phyloP scores from a whole-genome alignment of 2,888 invertebrate genomes.

The Nysson spinosus region DNA sequence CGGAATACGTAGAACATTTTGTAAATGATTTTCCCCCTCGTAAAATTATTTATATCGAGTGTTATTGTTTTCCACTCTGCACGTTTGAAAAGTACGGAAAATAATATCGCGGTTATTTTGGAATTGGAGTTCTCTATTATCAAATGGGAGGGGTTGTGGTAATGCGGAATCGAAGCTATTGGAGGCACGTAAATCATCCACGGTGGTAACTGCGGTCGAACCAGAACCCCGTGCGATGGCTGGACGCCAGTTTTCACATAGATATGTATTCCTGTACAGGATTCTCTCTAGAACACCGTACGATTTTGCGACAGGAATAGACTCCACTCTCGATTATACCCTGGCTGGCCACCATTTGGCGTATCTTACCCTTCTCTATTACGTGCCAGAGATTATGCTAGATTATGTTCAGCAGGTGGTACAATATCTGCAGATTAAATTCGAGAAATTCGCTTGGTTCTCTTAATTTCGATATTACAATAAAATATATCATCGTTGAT shows the following conservation, averaged over 20 bases:
- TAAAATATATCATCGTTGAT: not conserved
- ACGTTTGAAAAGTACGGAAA: constrained; percentile 17
- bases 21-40: not conserved
- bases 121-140: constrained; percentile 41
- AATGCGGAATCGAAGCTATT: constrained; percentile 41
- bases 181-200: constrained; percentile 57
- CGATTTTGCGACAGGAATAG: constrained; percentile 29
- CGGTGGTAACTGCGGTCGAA: constrained; percentile 37
- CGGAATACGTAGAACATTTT: not conserved
- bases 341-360: constrained; percentile 59
- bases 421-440: constrained; percentile 44
- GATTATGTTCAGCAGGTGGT: constrained; percentile 62
- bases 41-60: constrained; percentile 5
- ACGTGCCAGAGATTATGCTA: constrained; percentile 58
- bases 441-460: constrained; percentile 32
- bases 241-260: constrained; percentile 38
- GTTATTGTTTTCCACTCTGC: not conserved
- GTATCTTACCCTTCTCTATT: constrained; percentile 49
- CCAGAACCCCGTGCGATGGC: constrained; percentile 33
- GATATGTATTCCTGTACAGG: constrained; percentile 15
- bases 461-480: not conserved
- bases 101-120: constrained; percentile 41
- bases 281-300: constrained; percentile 27
- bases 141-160: constrained; percentile 24
- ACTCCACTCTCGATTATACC: constrained; percentile 59